Conservation (phyloP, 2,888 invertebrate genomes). For the Empis stercorea region DNA sequence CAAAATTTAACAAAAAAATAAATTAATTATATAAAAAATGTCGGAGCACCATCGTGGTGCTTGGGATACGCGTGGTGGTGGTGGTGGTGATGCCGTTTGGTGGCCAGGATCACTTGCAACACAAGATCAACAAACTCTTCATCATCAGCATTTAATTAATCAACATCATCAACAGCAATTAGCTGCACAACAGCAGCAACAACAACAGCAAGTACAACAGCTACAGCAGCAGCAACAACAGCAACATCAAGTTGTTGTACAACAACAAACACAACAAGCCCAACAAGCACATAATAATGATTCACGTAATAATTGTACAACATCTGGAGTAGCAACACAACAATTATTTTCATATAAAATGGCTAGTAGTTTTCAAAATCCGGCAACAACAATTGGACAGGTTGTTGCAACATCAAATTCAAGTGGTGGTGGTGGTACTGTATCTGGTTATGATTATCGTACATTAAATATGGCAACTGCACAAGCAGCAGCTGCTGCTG, state of each 20-base stretch:
- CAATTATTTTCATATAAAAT: conserved; percentile 77
- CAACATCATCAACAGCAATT: conserved; percentile 42
- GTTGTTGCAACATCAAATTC: conserved; percentile 49
- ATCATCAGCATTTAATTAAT: conserved; percentile 40
- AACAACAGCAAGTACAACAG: conserved; percentile 31
- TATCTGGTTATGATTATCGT: conserved; percentile 62
- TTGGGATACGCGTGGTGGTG: conserved; percentile 45
- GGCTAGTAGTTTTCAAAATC: conserved; percentile 69
- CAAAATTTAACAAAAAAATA: background rate
- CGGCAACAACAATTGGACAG: conserved; percentile 51
- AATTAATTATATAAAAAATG: conserved; percentile 33
- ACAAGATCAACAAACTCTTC: conserved; percentile 38
- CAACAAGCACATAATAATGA: conserved; percentile 38
- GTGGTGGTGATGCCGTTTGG: conserved; percentile 41
- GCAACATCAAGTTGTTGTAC: conserved; percentile 37
- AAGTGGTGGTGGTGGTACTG: conserved; percentile 29
- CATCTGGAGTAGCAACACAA: conserved; percentile 47
- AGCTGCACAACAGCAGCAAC: conserved; percentile 39
- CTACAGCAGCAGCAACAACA: conserved; percentile 37
- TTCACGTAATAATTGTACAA: conserved; percentile 44
- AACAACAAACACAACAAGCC: conserved; percentile 38
- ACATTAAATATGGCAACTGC: conserved; percentile 42
- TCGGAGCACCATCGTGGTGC: conserved; percentile 52
- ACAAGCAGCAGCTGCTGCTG: conserved; percentile 38
- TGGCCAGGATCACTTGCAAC: conserved; percentile 43